Conservation (phyloP, 2,113 vertebrate genomes). For the Atlantisia rogersi region DNA sequence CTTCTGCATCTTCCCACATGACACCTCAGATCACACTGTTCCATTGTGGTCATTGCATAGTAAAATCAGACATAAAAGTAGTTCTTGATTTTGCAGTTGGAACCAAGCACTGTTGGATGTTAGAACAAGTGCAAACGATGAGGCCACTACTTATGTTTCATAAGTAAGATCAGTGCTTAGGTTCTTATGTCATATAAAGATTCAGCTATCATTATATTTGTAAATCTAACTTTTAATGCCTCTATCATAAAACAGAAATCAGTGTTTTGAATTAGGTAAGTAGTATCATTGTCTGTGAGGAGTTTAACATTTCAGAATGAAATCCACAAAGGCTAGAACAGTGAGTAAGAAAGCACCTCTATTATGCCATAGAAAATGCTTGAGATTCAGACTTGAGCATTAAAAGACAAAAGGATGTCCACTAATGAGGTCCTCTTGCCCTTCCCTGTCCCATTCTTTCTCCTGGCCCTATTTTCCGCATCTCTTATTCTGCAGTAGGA, state of each 20-base stretch:
- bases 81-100: neutral
- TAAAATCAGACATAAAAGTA: neutral
- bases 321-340: neutral
- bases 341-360: neutral
- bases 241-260: neutral
- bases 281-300: neutral
- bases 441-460: neutral
- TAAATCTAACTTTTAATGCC: neutral
- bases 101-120: neutral
- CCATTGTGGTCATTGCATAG: neutral
- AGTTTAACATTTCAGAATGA: neutral
- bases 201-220: neutral
- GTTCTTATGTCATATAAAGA: neutral
- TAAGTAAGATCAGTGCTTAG: neutral
- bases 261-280: neutral
- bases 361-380: neutral
- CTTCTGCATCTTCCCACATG: neutral
- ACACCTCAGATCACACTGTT: neutral
- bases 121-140: neutral
- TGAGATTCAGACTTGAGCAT: neutral
- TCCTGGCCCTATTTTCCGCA: neutral
- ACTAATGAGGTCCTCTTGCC: neutral
- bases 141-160: neutral
- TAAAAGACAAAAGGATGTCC: neutral
- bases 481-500: neutral